Conservation (phyloP, 2,888 invertebrate genomes). For the Abrostola tripartita region DNA sequence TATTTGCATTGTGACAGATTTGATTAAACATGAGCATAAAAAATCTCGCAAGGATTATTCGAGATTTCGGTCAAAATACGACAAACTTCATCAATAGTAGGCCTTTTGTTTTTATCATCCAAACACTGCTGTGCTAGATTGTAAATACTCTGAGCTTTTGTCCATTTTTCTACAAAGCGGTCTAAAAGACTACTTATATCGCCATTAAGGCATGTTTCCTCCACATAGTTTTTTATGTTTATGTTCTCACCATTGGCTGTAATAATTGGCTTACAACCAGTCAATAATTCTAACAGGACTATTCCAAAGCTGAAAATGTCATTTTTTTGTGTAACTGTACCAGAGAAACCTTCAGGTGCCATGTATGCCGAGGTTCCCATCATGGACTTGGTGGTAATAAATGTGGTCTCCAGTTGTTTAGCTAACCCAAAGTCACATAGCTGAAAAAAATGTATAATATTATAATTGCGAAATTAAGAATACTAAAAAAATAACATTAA, state of each 20-base stretch:
- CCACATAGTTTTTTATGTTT: constrained; percentile 82
- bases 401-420: constrained; percentile 85
- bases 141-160: constrained; percentile 85
- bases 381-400: constrained; percentile 83
- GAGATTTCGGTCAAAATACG: constrained; percentile 69
- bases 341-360: constrained; percentile 92
- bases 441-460: constrained; percentile 74
- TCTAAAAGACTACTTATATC: constrained; percentile 88
- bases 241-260: constrained; percentile 79
- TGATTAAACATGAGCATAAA: constrained; percentile 9
- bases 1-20: no score
- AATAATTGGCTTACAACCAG: constrained; percentile 90
- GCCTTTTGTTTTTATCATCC: constrained; percentile 85
- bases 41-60: not conserved
- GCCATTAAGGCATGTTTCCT: constrained; percentile 84
- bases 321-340: constrained; percentile 91
- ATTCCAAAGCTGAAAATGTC: constrained; percentile 94
- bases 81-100: constrained; percentile 88
- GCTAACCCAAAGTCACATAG: constrained; percentile 93
- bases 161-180: constrained; percentile 86
- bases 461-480: not conserved
- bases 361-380: constrained; percentile 92
- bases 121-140: constrained; percentile 88
- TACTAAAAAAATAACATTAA: constrained; percentile 6
- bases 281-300: constrained; percentile 91